phyloP scores from a whole-genome alignment of 2,113 vertebrate genomes.

The Larimichthys crocea region DNA sequence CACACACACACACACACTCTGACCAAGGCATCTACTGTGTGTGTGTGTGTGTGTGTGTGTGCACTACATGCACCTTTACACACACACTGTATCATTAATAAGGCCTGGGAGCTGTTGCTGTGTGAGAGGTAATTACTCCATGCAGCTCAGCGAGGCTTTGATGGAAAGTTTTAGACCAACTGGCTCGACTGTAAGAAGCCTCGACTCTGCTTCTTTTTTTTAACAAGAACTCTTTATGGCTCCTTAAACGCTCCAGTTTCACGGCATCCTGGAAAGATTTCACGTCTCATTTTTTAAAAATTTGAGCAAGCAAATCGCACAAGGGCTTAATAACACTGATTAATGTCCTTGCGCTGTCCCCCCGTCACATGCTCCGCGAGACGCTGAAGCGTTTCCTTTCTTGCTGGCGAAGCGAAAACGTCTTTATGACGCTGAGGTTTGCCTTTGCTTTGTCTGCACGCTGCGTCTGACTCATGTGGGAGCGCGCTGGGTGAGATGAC shows the following conservation, averaged over 20 bases:
- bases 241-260: conserved; percentile 51
- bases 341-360: background rate
- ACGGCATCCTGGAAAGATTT: conserved; percentile 49
- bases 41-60: conserved; percentile 17
- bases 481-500: conserved; percentile 68
- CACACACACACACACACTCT: conserved; percentile 44
- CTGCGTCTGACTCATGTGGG: conserved; percentile 70
- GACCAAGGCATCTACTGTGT: conserved; percentile 21
- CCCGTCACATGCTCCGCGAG: background rate
- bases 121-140: conserved; percentile 76
- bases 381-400: conserved; percentile 16
- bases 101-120: conserved; percentile 74
- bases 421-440: conserved; percentile 65
- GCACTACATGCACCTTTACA: conserved; percentile 34
- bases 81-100: conserved; percentile 69
- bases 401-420: background rate
- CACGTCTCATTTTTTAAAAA: conserved; percentile 19
- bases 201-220: conserved; percentile 55
- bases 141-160: conserved; percentile 71
- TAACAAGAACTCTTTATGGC: conserved; percentile 69
- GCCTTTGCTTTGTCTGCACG: conserved; percentile 58
- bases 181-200: conserved; percentile 70
- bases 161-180: conserved; percentile 78
- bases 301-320: background rate
- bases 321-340: background rate